A percentile compares a stretch with the other conserved stretches of the same genome.
Conservation (phyloP, 2,888 invertebrate species). For the Brachypterus glaber region DNA sequence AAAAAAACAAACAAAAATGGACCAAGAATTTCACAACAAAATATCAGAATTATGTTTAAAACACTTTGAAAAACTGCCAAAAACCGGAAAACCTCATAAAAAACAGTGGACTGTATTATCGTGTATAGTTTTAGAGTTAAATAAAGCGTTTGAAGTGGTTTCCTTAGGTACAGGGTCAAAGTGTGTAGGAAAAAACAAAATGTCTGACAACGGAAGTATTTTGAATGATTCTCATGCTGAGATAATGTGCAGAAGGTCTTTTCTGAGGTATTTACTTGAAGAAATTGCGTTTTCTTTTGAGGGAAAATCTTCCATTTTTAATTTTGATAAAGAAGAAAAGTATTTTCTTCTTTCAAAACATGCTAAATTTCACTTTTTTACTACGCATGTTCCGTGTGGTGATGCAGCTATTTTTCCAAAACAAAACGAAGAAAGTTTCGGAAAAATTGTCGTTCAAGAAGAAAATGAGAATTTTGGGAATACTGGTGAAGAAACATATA, state of each 20-base stretch:
- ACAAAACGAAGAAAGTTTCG: constrained; percentile 30
- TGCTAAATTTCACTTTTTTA: constrained; percentile 71
- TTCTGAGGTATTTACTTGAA: constrained; percentile 58
- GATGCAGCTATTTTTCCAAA: constrained; percentile 81
- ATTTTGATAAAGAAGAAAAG: not conserved
- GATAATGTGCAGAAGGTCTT: constrained; percentile 72
- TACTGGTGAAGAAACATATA: too few species aligned
- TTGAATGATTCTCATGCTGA: constrained; percentile 92
- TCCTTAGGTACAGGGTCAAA: constrained; percentile 88
- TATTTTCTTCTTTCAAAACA: constrained; percentile 38
- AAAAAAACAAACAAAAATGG: too few species aligned
- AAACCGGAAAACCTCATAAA: constrained; percentile 67
- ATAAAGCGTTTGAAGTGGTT: constrained; percentile 49
- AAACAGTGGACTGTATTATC: constrained; percentile 80
- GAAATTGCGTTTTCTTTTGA: constrained; percentile 2
- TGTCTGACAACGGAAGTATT: constrained; percentile 57
- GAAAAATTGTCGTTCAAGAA: constrained; percentile 18
- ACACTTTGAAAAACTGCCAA: constrained; percentile 54
- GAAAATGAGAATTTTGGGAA: constrained; percentile 16
- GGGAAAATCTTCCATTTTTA: constrained; percentile 16
- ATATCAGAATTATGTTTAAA: constrained; percentile 52
- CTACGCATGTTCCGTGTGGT: constrained; percentile 85
- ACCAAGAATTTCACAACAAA: constrained; percentile 25
- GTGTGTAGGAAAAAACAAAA: constrained; percentile 66
- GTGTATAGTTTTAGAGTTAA: constrained; percentile 53